Percentiles rank a stretch among this genome's conserved stretches.
Evolutionary conservation across 2,113 vertebrate genomes (phyloP).

Genomic region (Paralichthys olivaceus): DNA sequence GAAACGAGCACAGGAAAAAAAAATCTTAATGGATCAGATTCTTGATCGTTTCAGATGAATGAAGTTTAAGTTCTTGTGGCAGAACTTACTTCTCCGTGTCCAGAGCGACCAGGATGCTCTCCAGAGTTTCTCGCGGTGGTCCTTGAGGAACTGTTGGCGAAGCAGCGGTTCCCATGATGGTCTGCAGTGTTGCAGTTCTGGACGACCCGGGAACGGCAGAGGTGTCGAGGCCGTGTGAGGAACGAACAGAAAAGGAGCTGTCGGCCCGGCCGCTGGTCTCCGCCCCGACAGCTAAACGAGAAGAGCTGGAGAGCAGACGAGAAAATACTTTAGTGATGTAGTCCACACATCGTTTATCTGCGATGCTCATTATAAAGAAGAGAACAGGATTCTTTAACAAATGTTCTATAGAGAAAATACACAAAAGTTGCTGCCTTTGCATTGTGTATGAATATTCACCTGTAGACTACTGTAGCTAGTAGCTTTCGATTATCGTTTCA

Average conservation of each 20-base stretch:
- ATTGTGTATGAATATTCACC: too few species aligned
- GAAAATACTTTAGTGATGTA: neutral
- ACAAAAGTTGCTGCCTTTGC: too few species aligned
- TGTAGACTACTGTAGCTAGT: too few species aligned
- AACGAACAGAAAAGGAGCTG: conserved; percentile 72
- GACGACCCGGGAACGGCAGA: conserved; percentile 79
- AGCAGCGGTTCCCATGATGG: conserved; percentile 38
- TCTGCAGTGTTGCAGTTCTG: conserved; percentile 71
- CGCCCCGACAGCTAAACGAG: conserved; percentile 71
- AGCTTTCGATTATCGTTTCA: too few species aligned
- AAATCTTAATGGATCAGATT: neutral
- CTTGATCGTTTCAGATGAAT: neutral
- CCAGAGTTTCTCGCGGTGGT: conserved; percentile 91
- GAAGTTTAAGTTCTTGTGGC: neutral
- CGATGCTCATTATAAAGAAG: too few species aligned
- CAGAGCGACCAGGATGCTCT: conserved; percentile 92
- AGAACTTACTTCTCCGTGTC: conserved; percentile 93
- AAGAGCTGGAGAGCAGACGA: conserved; percentile 71
- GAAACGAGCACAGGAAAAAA: conserved; percentile 12
- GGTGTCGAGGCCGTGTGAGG: conserved; percentile 79
- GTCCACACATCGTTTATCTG: too few species aligned
- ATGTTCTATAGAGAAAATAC: too few species aligned
- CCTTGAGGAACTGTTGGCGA: conserved; percentile 67
- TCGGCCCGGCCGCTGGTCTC: conserved; percentile 84
- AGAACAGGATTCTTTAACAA: too few species aligned